Evolutionary conservation across 2,888 invertebrate species (phyloP).

Genomic region (Ophion slaviceki): DNA sequence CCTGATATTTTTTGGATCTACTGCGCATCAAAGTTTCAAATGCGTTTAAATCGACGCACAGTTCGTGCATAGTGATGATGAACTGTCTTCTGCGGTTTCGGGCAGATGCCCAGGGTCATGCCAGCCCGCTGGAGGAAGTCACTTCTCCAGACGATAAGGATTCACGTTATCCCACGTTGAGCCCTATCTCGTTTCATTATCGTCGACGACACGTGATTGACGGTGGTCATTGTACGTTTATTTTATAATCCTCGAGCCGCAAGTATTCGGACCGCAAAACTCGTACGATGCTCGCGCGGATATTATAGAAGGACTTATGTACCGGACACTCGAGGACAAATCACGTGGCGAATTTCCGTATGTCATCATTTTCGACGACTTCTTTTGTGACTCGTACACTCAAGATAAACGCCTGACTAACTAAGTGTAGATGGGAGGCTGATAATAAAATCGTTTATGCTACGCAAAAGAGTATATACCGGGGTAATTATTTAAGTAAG

Average conservation of each 20-base stretch:
- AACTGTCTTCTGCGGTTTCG: conserved; percentile 44
- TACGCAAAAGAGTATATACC: background rate
- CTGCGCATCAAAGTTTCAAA: background rate
- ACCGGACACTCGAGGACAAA: conserved; percentile 13
- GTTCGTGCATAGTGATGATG: conserved; percentile 38
- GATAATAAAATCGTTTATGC: background rate
- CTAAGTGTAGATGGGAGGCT: background rate
- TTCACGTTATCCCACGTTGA: conserved; percentile 50
- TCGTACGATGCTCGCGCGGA: conserved; percentile 34
- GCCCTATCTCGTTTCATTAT: conserved; percentile 51
- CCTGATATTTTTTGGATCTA: background rate
- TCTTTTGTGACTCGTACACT: background rate
- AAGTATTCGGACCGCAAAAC: conserved; percentile 62
- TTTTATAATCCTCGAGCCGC: conserved; percentile 47
- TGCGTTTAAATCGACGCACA: background rate
- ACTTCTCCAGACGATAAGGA: conserved; percentile 48
- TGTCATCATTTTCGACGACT: background rate
- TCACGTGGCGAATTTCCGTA: background rate
- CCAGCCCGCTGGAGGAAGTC: conserved; percentile 37
- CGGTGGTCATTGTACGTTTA: conserved; percentile 47
- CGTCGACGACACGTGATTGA: conserved; percentile 42
- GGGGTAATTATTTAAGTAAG: no score
- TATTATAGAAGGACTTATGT: conserved; percentile 16
- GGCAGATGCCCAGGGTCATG: conserved; percentile 24
- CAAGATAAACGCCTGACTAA: background rate